Percentiles rank a stretch among this genome's conserved stretches.
These are phyloP conservation scores for Trachelipus rathkii DNA, from an alignment of 1,140 invertebrate species.

Conservation along the genomic window DNA sequence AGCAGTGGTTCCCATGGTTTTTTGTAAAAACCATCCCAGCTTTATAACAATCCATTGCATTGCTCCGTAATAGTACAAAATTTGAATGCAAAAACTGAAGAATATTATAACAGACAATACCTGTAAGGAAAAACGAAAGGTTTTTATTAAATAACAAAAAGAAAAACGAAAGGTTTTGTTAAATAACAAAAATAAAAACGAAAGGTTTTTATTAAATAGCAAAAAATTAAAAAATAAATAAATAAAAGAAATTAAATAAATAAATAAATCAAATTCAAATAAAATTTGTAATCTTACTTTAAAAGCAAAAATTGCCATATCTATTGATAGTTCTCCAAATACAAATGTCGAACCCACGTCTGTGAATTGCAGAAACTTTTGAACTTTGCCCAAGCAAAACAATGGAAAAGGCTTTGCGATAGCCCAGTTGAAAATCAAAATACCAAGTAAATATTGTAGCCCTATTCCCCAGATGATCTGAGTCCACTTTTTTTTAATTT, in stretches of 20 bases:
- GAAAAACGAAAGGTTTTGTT: neutral
- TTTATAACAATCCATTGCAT: constrained; percentile 84
- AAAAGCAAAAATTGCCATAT: constrained; percentile 21
- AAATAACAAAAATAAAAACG: neutral
- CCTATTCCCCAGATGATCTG: constrained; percentile 23
- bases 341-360: constrained; percentile 25
- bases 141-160: no score
- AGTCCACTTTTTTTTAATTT: constrained; percentile 4
- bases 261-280: no score
- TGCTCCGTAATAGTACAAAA: constrained; percentile 79
- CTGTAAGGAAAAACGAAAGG: constrained; percentile 51
- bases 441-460: constrained; percentile 20
- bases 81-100: constrained; percentile 79
- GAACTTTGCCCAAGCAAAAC: constrained; percentile 23
- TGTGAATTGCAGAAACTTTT: constrained; percentile 18
- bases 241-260: neutral
- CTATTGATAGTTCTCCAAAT: constrained; percentile 13
- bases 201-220: constrained; percentile 50
- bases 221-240: constrained; percentile 34
- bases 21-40: constrained; percentile 70
- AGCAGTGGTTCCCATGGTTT: constrained; percentile 75
- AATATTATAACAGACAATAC: constrained; percentile 82
- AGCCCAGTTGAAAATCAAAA: constrained; percentile 21
- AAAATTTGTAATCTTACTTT: constrained; percentile 1
- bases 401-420: constrained; percentile 19